Conservation (phyloP, 64 coral and sea anemone genomes). For the Actinia equina region DNA sequence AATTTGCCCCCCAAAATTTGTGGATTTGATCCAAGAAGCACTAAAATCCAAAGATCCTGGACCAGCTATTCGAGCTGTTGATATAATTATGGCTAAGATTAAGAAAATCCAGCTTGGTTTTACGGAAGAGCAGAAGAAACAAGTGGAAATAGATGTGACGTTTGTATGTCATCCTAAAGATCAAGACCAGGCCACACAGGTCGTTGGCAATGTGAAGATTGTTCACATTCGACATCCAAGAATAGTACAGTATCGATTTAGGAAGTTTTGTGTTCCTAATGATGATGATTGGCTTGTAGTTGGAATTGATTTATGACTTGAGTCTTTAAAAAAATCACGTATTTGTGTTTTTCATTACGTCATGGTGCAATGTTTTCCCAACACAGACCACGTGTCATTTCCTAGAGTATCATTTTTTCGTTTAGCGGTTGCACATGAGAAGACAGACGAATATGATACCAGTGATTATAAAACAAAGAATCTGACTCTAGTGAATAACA, state of each 20-base stretch:
- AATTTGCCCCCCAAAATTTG: conserved; percentile 40
- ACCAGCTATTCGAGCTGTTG: conserved; percentile 32
- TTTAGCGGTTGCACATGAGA: no score
- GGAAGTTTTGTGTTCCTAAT: conserved; percentile 42
- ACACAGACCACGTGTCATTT: no score
- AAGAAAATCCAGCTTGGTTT: conserved; percentile 53
- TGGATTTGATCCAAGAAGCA: conserved; percentile 33
- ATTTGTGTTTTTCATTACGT: no score
- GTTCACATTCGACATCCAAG: conserved; percentile 41
- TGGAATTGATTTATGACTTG: conserved; percentile 23
- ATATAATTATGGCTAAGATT: conserved; percentile 65
- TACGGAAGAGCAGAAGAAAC: conserved; percentile 40
- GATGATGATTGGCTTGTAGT: conserved; percentile 70
- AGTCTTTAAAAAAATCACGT: no score
- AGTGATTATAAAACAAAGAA: no score
- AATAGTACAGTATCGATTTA: conserved; percentile 65
- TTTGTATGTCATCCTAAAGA: conserved; percentile 52
- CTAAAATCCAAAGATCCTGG: conserved; percentile 9
- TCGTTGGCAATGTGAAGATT: conserved; percentile 77
- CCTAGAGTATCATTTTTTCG: no score
- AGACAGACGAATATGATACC: no score
- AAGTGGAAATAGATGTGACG: conserved; percentile 61
- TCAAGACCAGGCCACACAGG: conserved; percentile 8
- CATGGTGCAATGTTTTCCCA: no score
- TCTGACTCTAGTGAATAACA: no score